These are phyloP conservation scores for Lontra canadensis DNA, from an alignment of 2,113 vertebrate genomes.

Conservation along the genomic window DNA sequence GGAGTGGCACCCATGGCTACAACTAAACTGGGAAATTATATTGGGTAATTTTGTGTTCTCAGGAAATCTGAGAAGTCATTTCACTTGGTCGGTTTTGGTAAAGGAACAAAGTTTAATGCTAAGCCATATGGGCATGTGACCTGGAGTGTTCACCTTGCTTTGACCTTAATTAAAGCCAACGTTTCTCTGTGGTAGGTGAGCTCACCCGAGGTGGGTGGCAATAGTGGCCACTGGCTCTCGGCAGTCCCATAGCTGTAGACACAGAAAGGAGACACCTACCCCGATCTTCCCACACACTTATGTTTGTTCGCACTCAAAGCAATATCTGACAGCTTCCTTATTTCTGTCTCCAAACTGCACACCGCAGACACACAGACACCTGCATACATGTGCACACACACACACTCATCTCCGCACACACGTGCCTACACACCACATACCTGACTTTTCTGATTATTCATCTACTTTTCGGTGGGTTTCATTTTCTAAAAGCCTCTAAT, in stretches of 20 bases:
- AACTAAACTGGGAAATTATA: accelerated
- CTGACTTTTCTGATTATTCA: neutral
- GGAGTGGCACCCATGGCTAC: accelerated
- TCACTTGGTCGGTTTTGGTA: neutral
- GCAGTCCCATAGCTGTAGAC: accelerated
- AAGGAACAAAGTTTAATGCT: neutral
- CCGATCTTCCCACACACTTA: accelerated
- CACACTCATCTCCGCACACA: neutral
- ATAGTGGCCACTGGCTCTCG: accelerated
- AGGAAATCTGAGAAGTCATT: no score
- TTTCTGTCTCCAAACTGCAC: neutral
- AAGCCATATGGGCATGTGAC: accelerated
- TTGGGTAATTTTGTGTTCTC: accelerated
- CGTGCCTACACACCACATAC: neutral
- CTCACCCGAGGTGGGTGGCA: accelerated
- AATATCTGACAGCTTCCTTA: accelerated
- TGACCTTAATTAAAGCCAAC: accelerated
- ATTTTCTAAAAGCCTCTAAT: accelerated
- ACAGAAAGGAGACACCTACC: accelerated
- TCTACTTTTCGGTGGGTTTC: neutral
- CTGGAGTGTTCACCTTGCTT: accelerated
- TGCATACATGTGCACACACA: no score
- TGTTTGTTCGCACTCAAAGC: accelerated
- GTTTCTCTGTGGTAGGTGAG: accelerated
- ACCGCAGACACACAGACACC: neutral